Base-by-base conservation (phyloP, 2,888 invertebrate genomes). In the Ligdia adustata region DNA sequence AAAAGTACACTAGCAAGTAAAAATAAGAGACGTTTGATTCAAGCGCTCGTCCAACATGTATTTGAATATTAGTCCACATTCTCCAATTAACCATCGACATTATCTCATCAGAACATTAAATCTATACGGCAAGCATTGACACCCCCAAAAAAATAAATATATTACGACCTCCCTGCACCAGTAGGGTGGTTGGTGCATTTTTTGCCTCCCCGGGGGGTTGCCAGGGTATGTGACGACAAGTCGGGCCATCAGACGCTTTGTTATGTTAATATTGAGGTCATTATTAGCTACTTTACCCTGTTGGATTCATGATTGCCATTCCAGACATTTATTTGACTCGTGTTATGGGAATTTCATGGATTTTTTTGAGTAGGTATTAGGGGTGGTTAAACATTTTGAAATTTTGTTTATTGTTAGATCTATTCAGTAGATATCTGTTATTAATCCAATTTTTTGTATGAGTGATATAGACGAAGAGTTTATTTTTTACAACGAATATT, bases 191-290 rank as follows among this genome's bases (percentile, higher is more conserved):
- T 35, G 31, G 9, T 18, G 33, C 43, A 55, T 53, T 55, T 49
- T 41, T 34, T 34, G 37, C 37, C 6, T n/a, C 53, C 49, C 52
- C 54, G 27, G 56, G 58, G 50, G 56, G 58, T 41, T 18, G 20
- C 3, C 9, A 24, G 34, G 34, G 24, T n/a, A 37, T 45, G 56
- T 50, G 55, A 52, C 52, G 57, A 57, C 57, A 54, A 35, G 47
- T 49, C 39, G 37, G 46, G 28, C 20, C 32, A 35, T 24, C 46
- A 43, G 38, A 12, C 5, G 22, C 34, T 49, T 52, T 55, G 50
- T 58, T 34, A 55, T 51, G 54, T 50, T 52, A 42, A 58, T 46
- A 14, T 18, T 43, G 16, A 46, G 49, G 41, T 41, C 41, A 24
- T 46, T 50, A 50, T 45, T 34, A 26, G 41, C 34, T 42, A 43